A percentile compares a stretch with the other conserved stretches of the same genome.
Conservation (phyloP, 2,113 vertebrate species). For the Chascanopsetta lugubris region DNA sequence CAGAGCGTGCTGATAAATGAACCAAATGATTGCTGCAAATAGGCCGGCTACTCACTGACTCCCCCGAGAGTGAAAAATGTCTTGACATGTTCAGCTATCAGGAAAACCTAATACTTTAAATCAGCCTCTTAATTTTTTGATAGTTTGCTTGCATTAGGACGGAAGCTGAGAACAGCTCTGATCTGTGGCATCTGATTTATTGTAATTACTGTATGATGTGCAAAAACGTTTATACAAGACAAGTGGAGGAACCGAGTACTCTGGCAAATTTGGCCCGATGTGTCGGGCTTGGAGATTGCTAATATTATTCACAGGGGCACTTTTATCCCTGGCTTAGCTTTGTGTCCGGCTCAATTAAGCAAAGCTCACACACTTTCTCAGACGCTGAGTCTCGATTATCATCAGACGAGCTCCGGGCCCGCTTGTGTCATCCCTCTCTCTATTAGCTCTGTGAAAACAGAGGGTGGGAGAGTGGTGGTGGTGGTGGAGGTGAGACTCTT, state of each 20-base stretch:
- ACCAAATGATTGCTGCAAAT: conserved; percentile 22
- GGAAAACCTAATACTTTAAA: conserved; percentile 29
- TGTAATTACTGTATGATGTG: conserved; percentile 26
- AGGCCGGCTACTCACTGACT: not conserved
- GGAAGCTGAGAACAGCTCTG: conserved; percentile 1
- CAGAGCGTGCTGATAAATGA: conserved; percentile 40
- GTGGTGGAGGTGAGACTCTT: not conserved
- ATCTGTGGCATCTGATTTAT: conserved; percentile 39
- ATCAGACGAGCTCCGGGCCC: conserved; percentile 45
- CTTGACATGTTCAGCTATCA: conserved; percentile 18
- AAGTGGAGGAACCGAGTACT: conserved; percentile 46
- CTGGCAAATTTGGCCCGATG: conserved; percentile 57
- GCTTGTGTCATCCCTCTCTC: conserved; percentile 17
- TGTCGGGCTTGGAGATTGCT: conserved; percentile 39
- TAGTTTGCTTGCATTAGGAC: conserved; percentile 1
- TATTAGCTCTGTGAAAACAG: conserved; percentile 37
- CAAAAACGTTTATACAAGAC: conserved; percentile 46
- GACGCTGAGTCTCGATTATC: conserved; percentile 54
- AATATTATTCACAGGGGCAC: conserved; percentile 63
- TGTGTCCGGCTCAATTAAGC: conserved; percentile 65
- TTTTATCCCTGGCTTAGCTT: conserved; percentile 58
- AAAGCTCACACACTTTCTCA: conserved; percentile 54
- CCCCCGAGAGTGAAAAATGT: conserved; percentile 11
- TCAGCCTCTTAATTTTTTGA: conserved; percentile 23
- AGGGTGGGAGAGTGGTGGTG: conserved; percentile 3